Conservation (phyloP, 2,113 vertebrate genomes). For the Gila orcuttii region DNA sequence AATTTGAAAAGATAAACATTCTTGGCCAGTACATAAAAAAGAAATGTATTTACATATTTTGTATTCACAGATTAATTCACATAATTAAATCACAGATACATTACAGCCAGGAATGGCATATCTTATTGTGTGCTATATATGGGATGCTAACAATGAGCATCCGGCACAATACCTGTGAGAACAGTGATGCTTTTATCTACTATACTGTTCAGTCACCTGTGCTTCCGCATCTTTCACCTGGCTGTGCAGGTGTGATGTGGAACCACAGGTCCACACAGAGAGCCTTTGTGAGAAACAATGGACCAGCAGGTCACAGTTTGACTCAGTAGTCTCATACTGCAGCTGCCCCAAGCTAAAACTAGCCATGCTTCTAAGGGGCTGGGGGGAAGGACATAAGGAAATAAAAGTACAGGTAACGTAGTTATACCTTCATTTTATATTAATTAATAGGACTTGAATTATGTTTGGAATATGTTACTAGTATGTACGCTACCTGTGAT, state of each 20-base stretch:
- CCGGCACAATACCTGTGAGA: slow-evolving; percentile 34
- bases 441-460: no score
- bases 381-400: slow-evolving; percentile 1
- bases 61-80: neutral
- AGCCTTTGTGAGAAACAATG: slow-evolving; percentile 58
- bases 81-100: neutral
- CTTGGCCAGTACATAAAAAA: slow-evolving; percentile 4
- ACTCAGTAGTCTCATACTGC: slow-evolving; percentile 22
- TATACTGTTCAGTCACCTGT: slow-evolving; percentile 29
- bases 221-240: slow-evolving; percentile 52
- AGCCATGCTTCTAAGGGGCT: neutral
- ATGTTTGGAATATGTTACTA: no score
- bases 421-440: no score
- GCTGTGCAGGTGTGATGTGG: slow-evolving; percentile 57
- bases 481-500: no score
- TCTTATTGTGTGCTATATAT: neutral
- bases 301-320: slow-evolving; percentile 49
- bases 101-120: neutral
- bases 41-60: neutral
- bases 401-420: slow-evolving; percentile 40
- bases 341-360: slow-evolving; percentile 42
- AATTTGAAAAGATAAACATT: neutral
- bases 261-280: slow-evolving; percentile 49
- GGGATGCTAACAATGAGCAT: slow-evolving; percentile 38
- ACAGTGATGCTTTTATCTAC: slow-evolving; percentile 50